phyloP scores from a whole-genome alignment of 2,113 vertebrate species.

The Leptobrachium leishanense region DNA sequence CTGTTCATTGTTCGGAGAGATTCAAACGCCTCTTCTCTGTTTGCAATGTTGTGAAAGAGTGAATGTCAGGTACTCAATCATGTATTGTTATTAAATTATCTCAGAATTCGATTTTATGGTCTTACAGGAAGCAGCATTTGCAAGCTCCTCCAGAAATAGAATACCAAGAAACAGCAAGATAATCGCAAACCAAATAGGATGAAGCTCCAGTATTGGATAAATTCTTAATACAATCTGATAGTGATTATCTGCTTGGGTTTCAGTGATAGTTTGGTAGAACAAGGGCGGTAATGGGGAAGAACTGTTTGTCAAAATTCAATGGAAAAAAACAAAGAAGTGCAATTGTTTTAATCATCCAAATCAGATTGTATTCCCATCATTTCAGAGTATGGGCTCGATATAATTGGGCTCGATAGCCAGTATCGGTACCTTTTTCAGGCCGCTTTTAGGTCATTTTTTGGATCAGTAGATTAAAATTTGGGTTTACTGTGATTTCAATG shows the following conservation, averaged over 20 bases:
- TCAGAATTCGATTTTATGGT: slow-evolving; percentile 43
- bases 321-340: no score
- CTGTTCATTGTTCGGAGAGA: no score
- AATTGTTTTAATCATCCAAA: no score
- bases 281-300: no score
- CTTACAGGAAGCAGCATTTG: slow-evolving; percentile 49
- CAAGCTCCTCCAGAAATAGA: slow-evolving; percentile 44
- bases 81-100: slow-evolving; percentile 49
- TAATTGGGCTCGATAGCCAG: background rate
- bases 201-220: slow-evolving; percentile 7
- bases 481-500: no score
- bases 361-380: no score
- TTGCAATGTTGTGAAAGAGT: background rate
- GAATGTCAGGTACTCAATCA: slow-evolving; percentile 46
- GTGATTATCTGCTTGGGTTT: slow-evolving; percentile 34
- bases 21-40: background rate
- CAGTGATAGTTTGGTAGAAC: background rate
- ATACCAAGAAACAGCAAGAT: slow-evolving; percentile 31
- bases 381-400: no score
- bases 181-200: slow-evolving; percentile 11
- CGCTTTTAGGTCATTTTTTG: no score
- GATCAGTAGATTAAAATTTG: no score
- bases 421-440: no score
- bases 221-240: slow-evolving; percentile 39
- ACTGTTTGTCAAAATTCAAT: no score